Conservation (phyloP, 1,140 invertebrate genomes). For the Papilio glaucus region DNA sequence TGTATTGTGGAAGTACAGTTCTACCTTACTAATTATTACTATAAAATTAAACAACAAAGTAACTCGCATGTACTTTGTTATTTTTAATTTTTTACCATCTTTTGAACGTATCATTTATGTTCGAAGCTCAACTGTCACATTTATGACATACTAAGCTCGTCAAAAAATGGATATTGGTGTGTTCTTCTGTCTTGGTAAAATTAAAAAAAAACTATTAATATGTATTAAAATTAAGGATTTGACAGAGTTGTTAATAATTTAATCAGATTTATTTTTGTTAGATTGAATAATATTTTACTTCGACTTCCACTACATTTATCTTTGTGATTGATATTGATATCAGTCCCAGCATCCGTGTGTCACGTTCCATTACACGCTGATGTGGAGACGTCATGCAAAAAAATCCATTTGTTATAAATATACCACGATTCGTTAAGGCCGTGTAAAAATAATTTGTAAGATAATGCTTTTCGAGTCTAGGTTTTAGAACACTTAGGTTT, state of each 20-base stretch:
- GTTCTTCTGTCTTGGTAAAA: no score
- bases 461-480: background rate
- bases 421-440: background rate
- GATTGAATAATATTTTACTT: slow-evolving; percentile 11
- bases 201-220: background rate
- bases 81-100: no score
- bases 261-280: background rate
- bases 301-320: slow-evolving; percentile 10
- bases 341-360: background rate
- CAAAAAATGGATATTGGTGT: no score
- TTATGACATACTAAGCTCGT: no score
- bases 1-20: no score
- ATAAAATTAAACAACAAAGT: no score
- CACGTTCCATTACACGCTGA: slow-evolving; percentile 21
- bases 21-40: no score
- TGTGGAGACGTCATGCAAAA: slow-evolving; percentile 2
- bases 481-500: background rate
- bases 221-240: no score
- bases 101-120: no score
- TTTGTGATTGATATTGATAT: slow-evolving; percentile 10
- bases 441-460: background rate
- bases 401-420: background rate
- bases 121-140: no score
- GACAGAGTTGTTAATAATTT: no score
- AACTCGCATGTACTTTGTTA: no score